A percentile compares a stretch with the other conserved stretches of the same genome.
Conservation (phyloP, 2,113 vertebrate genomes). For the Riparia riparia region DNA sequence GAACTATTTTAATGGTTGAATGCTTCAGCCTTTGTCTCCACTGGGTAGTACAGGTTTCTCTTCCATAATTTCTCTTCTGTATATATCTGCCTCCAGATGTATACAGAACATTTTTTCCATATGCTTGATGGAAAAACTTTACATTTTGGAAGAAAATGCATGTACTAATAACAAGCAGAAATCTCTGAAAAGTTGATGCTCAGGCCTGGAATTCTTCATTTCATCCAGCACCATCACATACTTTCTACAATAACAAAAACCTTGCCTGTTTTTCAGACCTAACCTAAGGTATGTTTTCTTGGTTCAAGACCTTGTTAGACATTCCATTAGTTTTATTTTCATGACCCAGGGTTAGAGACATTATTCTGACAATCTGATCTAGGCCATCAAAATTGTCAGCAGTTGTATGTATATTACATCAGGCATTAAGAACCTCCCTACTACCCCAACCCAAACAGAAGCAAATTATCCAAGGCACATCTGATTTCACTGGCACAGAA, state of each 20-base stretch:
- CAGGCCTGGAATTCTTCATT: neutral
- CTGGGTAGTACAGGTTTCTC: neutral
- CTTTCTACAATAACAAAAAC: neutral
- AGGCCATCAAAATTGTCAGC: neutral
- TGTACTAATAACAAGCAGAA: neutral
- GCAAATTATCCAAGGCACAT: neutral
- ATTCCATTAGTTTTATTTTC: neutral
- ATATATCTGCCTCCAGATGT: neutral
- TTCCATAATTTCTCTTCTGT: neutral
- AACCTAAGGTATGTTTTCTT: neutral
- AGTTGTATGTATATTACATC: neutral
- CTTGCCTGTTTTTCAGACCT: neutral
- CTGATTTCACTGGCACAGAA: neutral
- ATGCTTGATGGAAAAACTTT: neutral
- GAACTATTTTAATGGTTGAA: slow-evolving; percentile 40
- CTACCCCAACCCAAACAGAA: neutral
- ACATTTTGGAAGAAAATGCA: neutral
- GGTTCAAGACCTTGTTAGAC: neutral
- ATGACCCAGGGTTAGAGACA: neutral
- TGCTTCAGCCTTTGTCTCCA: neutral
- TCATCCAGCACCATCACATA: neutral
- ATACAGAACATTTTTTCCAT: neutral
- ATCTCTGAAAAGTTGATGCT: neutral
- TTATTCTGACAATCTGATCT: neutral
- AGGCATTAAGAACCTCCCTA: neutral